These are phyloP conservation scores for Odontomyia ornata DNA, from an alignment of 2,888 invertebrate genomes.

Conservation along the genomic window DNA sequence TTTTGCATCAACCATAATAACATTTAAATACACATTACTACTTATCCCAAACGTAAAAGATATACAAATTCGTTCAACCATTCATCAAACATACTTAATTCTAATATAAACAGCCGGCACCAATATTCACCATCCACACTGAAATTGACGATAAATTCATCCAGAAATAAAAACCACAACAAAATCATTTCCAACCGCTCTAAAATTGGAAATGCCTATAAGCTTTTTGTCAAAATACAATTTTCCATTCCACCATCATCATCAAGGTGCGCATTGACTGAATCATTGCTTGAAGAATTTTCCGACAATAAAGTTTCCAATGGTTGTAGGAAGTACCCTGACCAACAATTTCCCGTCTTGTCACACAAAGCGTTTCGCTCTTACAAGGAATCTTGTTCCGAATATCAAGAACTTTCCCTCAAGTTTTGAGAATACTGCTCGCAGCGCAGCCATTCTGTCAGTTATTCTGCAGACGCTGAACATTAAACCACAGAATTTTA, in stretches of 20 bases:
- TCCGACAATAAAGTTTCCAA: slow-evolving; percentile 9
- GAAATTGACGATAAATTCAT: no score
- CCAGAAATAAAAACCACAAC: no score
- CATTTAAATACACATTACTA: no score
- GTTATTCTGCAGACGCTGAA: background rate
- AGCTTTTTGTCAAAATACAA: background rate
- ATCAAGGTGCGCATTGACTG: slow-evolving; percentile 35
- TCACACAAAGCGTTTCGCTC: background rate
- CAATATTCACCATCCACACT: background rate
- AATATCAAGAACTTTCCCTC: background rate
- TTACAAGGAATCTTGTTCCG: background rate
- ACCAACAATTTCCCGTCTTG: background rate
- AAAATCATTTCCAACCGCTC: no score
- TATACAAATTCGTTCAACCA: no score
- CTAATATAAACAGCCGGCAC: background rate
- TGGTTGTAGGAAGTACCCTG: background rate
- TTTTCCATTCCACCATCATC: background rate
- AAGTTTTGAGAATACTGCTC: background rate
- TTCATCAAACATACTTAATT: no score
- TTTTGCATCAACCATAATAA: no score
- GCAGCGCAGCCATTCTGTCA: background rate
- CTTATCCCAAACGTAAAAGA: no score
- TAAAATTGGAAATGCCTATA: background rate
- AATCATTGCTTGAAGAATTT: slow-evolving; percentile 32
- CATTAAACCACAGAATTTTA: background rate